Base-by-base conservation (phyloP, 2,113 vertebrate genomes). In the Acanthochromis polyacanthus region DNA sequence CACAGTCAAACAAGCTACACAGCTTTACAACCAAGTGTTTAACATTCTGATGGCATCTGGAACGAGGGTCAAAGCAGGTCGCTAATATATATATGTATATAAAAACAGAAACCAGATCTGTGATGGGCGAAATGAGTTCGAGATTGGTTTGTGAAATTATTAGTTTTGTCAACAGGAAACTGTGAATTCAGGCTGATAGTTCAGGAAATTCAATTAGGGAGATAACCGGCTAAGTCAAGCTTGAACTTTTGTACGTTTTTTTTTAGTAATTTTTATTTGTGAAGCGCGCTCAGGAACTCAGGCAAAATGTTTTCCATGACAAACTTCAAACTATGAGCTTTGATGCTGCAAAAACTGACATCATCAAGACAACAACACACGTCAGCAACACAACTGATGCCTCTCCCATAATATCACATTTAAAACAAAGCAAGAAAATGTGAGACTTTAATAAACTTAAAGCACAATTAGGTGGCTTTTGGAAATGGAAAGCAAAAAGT, bases 81-180 rank as follows among this genome's bases (percentile, higher is more conserved):
- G 60, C 46, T 48, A 61, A 74, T 63, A 63, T 40, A 56, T 55
- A 63, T 38, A 78, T 30, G 5, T 30, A 20, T 30, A 30, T 30
- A 7, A 20, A 23, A 65, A 72, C 50, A 61, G 20, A 60, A 62
- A 64, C 16, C 19, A 22, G 38, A 82, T 67, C 46, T 65, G 48
- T 43, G 56, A 73, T 58, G 65, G 50, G 56, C 65, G 59, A 72
- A 83, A 85, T 80, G 36, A 82, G 61, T 57, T 85, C 62, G 17
- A 69, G 62, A 75, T 67, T 81, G 66, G 64, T 75, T 75, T 78
- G 48, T 75, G 43, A 73, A 84, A 89, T 70, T 28, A 64, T 50
- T 71, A 28, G 36, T 71, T 85, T 80, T 86, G 78, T 80, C 38
- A 77, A 79, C 66, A 83, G 80, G 72, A 71, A 68, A 80, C 52